Percentiles rank a stretch among this genome's conserved stretches.
Evolutionary conservation across 2,888 invertebrate species (phyloP).

Genomic region (Tanytarsus gracilentus): DNA sequence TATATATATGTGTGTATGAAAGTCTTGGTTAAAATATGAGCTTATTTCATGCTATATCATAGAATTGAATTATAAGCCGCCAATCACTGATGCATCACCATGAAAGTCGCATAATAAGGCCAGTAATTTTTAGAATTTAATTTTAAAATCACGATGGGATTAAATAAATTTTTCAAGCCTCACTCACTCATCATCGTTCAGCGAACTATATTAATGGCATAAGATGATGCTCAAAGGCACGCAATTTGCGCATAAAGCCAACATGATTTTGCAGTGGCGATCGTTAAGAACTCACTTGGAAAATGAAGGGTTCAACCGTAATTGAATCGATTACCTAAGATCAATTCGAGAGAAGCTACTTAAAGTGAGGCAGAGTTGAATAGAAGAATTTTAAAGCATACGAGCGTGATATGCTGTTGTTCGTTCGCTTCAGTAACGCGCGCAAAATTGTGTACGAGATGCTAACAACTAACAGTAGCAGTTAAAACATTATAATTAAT

Average conservation of each 20-base stretch:
- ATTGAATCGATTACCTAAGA: constrained; percentile 12
- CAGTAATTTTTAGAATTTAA: no score
- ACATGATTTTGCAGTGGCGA: constrained; percentile 5
- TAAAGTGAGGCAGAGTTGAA: no score
- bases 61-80: not conserved
- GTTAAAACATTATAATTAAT: not conserved
- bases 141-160: no score
- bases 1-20: not conserved
- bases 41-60: not conserved
- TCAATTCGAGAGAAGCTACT: no score
- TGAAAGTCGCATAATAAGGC: no score
- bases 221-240: not conserved
- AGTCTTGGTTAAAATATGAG: no score
- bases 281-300: not conserved
- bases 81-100: constrained; percentile 1
- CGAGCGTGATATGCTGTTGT: no score
- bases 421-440: no score
- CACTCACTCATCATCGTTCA: not conserved
- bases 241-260: constrained; percentile 21
- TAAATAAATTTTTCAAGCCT: no score
- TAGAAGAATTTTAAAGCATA: no score
- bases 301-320: constrained; percentile 6
- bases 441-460: not conserved
- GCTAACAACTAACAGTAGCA: not conserved
- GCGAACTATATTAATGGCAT: not conserved